A percentile compares a stretch with the other conserved stretches of the same genome.
phyloP scores from a whole-genome alignment of 2,113 vertebrate genomes.

The Stegostoma tigrinum region DNA sequence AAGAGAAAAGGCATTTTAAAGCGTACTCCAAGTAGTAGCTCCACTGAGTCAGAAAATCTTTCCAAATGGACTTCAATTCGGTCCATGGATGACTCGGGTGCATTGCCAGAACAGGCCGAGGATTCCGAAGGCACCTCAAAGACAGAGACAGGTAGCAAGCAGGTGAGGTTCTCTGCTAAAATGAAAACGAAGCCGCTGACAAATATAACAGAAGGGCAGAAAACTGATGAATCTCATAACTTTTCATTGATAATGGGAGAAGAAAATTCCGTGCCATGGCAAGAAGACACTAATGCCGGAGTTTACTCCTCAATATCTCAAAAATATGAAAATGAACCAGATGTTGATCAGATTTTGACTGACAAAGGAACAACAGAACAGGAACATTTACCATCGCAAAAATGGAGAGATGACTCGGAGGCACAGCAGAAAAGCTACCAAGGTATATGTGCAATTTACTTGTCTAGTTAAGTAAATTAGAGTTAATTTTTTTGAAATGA shows the following conservation, averaged over 20 bases:
- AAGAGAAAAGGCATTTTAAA: constrained; percentile 32
- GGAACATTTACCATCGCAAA: neutral
- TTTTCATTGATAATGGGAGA: neutral
- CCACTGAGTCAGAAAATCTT: constrained; percentile 15
- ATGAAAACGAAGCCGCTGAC: neutral
- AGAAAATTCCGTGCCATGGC: neutral
- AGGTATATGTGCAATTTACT: neutral
- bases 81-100: neutral
- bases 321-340: neutral
- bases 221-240: neutral
- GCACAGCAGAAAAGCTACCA: neutral
- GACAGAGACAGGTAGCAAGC: neutral
- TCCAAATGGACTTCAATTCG: too few relatives aligned
- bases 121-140: neutral
- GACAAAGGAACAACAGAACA: neutral
- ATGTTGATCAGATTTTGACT: neutral
- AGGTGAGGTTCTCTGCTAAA: constrained; percentile 19
- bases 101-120: neutral
- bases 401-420: neutral
- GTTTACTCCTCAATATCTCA: neutral
- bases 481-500: neutral
- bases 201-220: neutral
- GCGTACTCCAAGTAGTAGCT: constrained; percentile 3
- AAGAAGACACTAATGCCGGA: neutral
- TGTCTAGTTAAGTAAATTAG: neutral